Percentiles rank a stretch among this genome's conserved stretches.
phyloP scores from a whole-genome alignment of 2,113 vertebrate genomes.

The Paraplagusia blochii region DNA sequence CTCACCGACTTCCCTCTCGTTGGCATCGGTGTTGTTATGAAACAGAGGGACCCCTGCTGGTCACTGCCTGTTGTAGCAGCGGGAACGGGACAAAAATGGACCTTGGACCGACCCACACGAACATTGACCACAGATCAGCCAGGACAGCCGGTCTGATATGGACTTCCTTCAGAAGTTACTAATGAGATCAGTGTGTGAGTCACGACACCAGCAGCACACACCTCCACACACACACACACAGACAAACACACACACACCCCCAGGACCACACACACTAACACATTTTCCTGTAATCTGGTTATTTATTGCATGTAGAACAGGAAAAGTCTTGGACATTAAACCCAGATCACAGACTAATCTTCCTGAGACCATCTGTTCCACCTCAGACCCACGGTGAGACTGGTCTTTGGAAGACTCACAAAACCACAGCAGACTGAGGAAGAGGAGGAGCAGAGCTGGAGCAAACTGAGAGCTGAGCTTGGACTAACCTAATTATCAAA shows the following conservation, averaged over 20 bases:
- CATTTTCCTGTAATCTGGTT: not conserved
- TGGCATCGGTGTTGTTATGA: slow-evolving; percentile 56
- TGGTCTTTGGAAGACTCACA: too few species aligned
- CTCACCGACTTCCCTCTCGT: slow-evolving; percentile 31
- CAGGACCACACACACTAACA: slow-evolving; percentile 1
- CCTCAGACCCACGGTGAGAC: too few species aligned
- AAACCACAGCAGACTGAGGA: too few species aligned
- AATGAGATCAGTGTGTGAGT: slow-evolving; percentile 42
- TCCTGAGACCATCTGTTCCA: too few species aligned
- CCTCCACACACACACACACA: not conserved
- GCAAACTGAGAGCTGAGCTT: too few species aligned
- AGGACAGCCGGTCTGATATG: slow-evolving; percentile 56
- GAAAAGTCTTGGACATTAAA: too few species aligned
- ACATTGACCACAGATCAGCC: slow-evolving; percentile 46
- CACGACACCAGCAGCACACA: slow-evolving; percentile 38
- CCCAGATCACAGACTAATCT: too few species aligned
- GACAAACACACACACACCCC: not conserved
- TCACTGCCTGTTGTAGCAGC: slow-evolving; percentile 35
- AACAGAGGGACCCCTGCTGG: slow-evolving; percentile 53
- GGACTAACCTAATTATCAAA: too few species aligned
- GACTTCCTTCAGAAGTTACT: slow-evolving; percentile 44
- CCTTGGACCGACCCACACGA: slow-evolving; percentile 36
- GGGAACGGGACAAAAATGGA: slow-evolving; percentile 50
- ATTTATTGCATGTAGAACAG: too few species aligned
- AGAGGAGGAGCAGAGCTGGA: too few species aligned